These are phyloP conservation scores for Bergia sp. DNA, from an alignment of 92 coral and sea anemone species.

Conservation along the genomic window DNA sequence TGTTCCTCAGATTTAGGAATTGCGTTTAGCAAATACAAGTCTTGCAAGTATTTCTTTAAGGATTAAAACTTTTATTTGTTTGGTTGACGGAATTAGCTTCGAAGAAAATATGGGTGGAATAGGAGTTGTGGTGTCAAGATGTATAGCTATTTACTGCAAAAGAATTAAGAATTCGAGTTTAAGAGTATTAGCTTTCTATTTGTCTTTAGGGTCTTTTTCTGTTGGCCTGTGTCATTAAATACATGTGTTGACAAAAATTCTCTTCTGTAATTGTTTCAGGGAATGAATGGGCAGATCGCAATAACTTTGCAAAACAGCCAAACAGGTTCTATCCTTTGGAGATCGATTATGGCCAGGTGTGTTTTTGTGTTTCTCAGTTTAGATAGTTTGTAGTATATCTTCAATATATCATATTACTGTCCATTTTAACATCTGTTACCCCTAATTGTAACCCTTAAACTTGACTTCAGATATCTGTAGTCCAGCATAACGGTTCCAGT, in stretches of 20 bases:
- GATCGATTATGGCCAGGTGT: constrained; percentile 98
- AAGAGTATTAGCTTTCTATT: background rate
- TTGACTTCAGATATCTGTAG: no score
- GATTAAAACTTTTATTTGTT: no score
- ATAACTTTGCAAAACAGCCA: constrained; percentile 88
- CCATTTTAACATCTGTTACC: background rate
- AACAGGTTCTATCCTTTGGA: constrained; percentile 91
- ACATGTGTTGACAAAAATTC: background rate
- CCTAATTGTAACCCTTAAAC: no score
- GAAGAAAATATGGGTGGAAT: no score
- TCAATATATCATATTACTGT: background rate
- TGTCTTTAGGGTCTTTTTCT: background rate
- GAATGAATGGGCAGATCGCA: constrained; percentile 81
- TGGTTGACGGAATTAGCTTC: no score
- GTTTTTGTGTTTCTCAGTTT: background rate
- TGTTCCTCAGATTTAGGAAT: no score
- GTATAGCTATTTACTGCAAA: background rate
- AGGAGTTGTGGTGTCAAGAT: no score
- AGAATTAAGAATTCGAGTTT: no score
- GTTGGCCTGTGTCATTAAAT: background rate
- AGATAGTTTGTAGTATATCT: background rate
- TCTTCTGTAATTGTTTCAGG: constrained; percentile 49
- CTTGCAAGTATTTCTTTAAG: no score
- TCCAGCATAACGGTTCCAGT: no score
- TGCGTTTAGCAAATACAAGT: no score